Conservation (phyloP, 92 coral and sea anemone genomes). For the Montipora capitata region DNA sequence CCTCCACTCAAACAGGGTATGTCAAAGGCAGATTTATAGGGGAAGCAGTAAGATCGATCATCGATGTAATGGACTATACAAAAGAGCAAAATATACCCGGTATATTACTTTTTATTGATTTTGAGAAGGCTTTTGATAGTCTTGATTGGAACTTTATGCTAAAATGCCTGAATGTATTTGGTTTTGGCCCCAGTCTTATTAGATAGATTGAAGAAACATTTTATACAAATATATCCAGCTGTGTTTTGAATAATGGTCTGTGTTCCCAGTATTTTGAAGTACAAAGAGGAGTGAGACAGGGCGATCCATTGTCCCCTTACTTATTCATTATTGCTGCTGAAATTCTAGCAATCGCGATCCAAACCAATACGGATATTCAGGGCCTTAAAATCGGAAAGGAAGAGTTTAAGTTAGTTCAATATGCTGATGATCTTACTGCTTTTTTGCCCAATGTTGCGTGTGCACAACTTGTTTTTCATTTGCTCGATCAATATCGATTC, state of each 20-base stretch:
- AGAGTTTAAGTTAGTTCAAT: constrained; percentile 6
- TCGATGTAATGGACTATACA: neutral
- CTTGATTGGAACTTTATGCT: constrained; percentile 13
- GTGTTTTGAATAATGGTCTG: no score
- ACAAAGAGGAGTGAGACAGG: no score
- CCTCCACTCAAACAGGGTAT: neutral
- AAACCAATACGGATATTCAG: neutral
- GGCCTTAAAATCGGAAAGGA: neutral
- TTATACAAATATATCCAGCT: constrained; percentile 10
- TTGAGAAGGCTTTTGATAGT: neutral
- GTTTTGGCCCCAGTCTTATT: constrained; percentile 1
- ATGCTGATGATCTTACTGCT: constrained; percentile 13
- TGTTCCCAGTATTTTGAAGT: no score
- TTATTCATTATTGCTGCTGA: constrained; percentile 15
- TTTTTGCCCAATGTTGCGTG: neutral
- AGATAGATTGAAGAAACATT: neutral
- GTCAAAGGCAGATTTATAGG: neutral
- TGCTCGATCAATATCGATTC: neutral
- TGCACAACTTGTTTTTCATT: constrained; percentile 3
- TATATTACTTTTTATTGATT: neutral
- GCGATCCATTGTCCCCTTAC: neutral
- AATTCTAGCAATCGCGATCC: constrained; percentile 4
- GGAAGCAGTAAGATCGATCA: neutral
- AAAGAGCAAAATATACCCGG: neutral
- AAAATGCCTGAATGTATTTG: neutral